Conservation (phyloP, 1,140 invertebrate species). For the Oryzaephilus surinamensis region DNA sequence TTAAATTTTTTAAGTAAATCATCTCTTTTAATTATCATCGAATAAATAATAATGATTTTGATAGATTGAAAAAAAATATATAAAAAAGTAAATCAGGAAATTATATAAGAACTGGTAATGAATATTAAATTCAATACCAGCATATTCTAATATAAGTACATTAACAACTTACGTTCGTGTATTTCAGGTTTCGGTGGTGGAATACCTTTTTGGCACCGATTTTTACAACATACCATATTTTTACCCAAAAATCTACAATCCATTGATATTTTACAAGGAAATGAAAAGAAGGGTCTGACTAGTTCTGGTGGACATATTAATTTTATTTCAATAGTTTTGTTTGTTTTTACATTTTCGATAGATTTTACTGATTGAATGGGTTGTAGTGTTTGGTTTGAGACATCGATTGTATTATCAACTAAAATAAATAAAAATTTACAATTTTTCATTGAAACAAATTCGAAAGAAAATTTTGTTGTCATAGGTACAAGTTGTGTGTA, state of each 20-base stretch:
- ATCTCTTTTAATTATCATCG: too few species aligned
- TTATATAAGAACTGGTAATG: too few species aligned
- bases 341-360: not conserved
- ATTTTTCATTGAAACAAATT: not conserved
- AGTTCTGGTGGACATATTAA: conserved; percentile 18
- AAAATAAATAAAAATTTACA: not conserved
- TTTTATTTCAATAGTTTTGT: not conserved
- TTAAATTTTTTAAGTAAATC: too few species aligned
- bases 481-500: too few species aligned
- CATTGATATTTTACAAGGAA: conserved; percentile 19
- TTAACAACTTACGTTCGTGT: conserved; percentile 45
- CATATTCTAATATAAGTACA: too few species aligned
- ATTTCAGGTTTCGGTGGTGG: conserved; percentile 41
- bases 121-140: too few species aligned
- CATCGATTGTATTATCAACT: not conserved
- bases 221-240: conserved; percentile 24
- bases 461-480: too few species aligned
- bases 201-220: conserved; percentile 46
- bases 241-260: conserved; percentile 20
- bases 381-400: too few species aligned
- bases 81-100: too few species aligned
- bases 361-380: not conserved
- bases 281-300: conserved; percentile 15
- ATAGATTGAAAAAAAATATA: too few species aligned
- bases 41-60: too few species aligned